Evolutionary conservation across 2,797 vertebrate genomes (phyloP), one percentile per base, ranked within the genome.

Genomic region (Streptopelia turtur): DNA sequence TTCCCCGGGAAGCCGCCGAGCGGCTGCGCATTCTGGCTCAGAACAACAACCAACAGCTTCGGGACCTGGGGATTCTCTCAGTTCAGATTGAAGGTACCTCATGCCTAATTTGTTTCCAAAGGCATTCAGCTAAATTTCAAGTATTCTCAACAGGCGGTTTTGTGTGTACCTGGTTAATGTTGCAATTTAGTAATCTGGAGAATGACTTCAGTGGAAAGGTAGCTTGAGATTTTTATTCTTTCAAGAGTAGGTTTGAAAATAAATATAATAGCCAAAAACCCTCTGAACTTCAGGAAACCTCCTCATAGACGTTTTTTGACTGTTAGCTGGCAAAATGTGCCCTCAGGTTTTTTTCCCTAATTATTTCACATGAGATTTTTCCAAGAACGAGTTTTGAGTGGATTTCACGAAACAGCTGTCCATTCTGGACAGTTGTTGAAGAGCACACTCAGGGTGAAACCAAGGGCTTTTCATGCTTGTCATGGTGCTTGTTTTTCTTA

Each of bases 1-100:
- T 99, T 97, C 99, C 99, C 90, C 98, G 99, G n/a, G 99, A 99
- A 95, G 99, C 99, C 23, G 99, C 99, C 0, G 99, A 99, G 93
- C 98, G 99, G 24, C 98, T 99, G 87, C 98, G 99, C 16, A 97
- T 99, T 88, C 97, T 99, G 96, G 99, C 99, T 63, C 99, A 99
- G 97, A 99, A 98, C 97, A 99, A 99, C 95, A 99, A 99, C 96
- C 99, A 99, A 87, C 99, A 99, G 97, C 99, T 99, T 59, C 98
- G 99, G 83, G 99, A 99, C 90, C 97, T 99, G 95, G 99, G 99
- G 86, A 99, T 99, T 94, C 99, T 99, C 72, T 99, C 99, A 2
- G 98, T 99, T 93, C 99, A 99, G 90, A 99, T 99, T 71, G 99
- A 99, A 98, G 99, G 99, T 99, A 98, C 78, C 81, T 52, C 35